Evolutionary conservation across 1,140 invertebrate species (phyloP), one percentile per base, ranked within the genome.

Genomic region (Eupristina koningsbergeri): DNA sequence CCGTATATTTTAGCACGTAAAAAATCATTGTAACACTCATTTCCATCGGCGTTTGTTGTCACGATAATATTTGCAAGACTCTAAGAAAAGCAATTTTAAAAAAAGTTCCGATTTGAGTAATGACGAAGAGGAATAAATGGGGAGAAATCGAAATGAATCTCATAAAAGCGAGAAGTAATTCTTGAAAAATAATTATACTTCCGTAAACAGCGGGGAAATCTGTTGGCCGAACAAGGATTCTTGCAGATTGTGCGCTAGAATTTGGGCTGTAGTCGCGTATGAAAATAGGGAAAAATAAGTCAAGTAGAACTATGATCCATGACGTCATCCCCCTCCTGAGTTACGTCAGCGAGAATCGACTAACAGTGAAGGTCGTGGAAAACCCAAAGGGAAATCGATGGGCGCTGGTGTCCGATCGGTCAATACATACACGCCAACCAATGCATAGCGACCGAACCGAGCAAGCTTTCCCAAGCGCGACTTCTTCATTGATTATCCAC

Each of bases 281-380:
- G 67, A 71, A 71, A 71, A 71, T 71, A 71, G 39, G 67, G 41
- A 67, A 67, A 67, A 36, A 71, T 34, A n/a, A 41, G 15, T 36
- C 0, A 22, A n/a, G 67, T 36, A n/a, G n/a, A n/a, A n/a, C n/a
- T n/a, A n/a, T 22, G 39, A 41, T 67, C 0, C 29, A 34, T 67
- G 64, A 67, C 64, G 64, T 67, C 64, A 67, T 22, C 3, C 26
- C 53, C 26, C 7, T 3, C 53, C 11, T 0, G 7, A 3, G 53
- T 26, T 13, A 22, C 53, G 3, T 0, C 53, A 22, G 7, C 53
- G 22, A 1, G 19, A 6, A 58, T 26, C 53, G 53, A 9, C 53
- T 1, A 58, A 9, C 53, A 9, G 26, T 22, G 22, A 58, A 5
- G 9, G 2, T 26, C 3, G 53, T 9, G 53, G 6, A 3, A 9